A percentile compares a stretch with the other conserved stretches of the same genome.
Conservation (phyloP, 2,888 invertebrate genomes). For the Hedychridium roseum region DNA sequence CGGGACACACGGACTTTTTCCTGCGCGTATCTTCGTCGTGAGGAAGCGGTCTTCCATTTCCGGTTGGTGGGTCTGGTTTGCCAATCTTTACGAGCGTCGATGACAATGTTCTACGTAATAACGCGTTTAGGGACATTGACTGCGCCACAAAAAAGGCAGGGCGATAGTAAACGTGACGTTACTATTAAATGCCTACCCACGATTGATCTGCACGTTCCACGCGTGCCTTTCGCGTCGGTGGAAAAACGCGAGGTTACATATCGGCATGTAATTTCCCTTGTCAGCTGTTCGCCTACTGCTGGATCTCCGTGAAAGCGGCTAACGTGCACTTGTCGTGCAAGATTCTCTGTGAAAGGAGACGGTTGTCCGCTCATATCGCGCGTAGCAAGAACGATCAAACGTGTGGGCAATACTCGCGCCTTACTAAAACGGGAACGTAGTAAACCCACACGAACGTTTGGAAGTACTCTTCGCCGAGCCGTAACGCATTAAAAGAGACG, state of each 20-base stretch:
- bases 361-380: neutral
- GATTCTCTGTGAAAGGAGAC: slow-evolving; percentile 6
- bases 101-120: too few species aligned
- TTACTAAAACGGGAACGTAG: slow-evolving; percentile 33
- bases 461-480: slow-evolving; percentile 1
- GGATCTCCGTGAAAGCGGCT: too few species aligned
- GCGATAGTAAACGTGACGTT: slow-evolving; percentile 10
- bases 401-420: slow-evolving; percentile 39
- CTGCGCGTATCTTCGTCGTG: slow-evolving; percentile 28
- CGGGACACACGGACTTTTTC: neutral
- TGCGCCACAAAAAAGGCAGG: slow-evolving; percentile 22
- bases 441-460: slow-evolving; percentile 25
- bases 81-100: too few species aligned
- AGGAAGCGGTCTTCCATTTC: slow-evolving; percentile 39
- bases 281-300: slow-evolving; percentile 10
- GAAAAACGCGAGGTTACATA: slow-evolving; percentile 21
- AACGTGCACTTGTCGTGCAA: neutral
- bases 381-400: slow-evolving; percentile 15
- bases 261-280: slow-evolving; percentile 16
- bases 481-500: neutral
- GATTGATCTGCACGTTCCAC: slow-evolving; percentile 25
- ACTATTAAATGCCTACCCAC: slow-evolving; percentile 20
- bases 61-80: too few species aligned
- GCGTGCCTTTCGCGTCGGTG: slow-evolving; percentile 30
- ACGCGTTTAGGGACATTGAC: too few species aligned